A percentile compares a stretch with the other conserved stretches of the same genome.
phyloP scores from a whole-genome alignment of 2,888 invertebrate species.

The Parapristionchus giblindavisi region DNA sequence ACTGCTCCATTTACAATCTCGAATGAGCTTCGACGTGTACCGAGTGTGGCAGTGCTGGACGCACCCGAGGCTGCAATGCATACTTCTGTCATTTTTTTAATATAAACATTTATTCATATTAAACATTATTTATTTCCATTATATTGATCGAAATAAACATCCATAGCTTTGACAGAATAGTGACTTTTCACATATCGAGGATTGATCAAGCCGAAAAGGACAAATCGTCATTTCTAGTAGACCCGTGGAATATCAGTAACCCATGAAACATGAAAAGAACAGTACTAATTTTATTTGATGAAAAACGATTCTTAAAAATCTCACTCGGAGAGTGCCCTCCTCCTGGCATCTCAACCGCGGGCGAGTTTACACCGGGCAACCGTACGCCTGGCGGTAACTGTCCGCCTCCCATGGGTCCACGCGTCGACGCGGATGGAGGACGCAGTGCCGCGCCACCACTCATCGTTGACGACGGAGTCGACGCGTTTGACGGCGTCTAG shows the following conservation, averaged over 20 bases:
- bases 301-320: too few species aligned
- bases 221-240: too few species aligned
- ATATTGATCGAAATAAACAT: too few species aligned
- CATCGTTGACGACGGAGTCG: conserved; percentile 31
- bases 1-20: conserved; percentile 44
- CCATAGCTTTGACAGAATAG: too few species aligned
- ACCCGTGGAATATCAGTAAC: too few species aligned
- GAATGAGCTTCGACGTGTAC: conserved; percentile 43
- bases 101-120: neutral
- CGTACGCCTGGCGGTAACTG: conserved; percentile 51
- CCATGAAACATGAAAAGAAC: too few species aligned
- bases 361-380: conserved; percentile 26
- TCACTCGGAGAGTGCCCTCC: conserved; percentile 33
- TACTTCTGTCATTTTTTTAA: neutral
- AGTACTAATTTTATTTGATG: too few species aligned
- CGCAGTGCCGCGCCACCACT: conserved; percentile 32
- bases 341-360: neutral
- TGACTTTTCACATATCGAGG: too few species aligned
- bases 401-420: conserved; percentile 56
- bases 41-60: neutral
- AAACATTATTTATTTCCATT: too few species aligned
- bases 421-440: conserved; percentile 31
- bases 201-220: too few species aligned
- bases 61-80: conserved; percentile 20
- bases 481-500: neutral